Percentiles rank a stretch among this genome's conserved stretches.
Evolutionary conservation across 2,113 vertebrate genomes (phyloP).

Genomic region (Brachionichthys hirsutus): DNA sequence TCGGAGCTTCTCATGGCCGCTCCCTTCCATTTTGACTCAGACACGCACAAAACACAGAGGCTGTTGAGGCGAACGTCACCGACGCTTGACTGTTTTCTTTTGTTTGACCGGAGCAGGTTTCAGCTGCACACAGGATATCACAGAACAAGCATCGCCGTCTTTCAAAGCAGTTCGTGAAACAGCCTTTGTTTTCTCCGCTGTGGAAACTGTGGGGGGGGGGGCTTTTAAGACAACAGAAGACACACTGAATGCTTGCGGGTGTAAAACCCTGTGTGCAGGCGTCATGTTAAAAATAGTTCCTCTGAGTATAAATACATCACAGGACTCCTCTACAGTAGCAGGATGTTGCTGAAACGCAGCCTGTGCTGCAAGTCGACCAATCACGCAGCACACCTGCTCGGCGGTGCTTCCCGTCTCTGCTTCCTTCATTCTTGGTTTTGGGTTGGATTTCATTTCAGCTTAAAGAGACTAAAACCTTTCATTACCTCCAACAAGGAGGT

Average conservation of each 20-base stretch:
- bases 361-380: too few relatives aligned
- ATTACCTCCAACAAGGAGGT: too few relatives aligned
- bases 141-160: constrained; percentile 14
- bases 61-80: constrained; percentile 15
- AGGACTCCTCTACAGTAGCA: constrained; percentile 9
- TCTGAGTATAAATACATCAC: constrained; percentile 25
- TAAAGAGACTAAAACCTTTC: too few relatives aligned
- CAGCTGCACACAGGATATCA: constrained; percentile 8
- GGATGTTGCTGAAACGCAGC: background rate
- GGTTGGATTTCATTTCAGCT: too few relatives aligned
- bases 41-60: too few relatives aligned
- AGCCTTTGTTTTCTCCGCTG: background rate
- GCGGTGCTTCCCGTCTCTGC: too few relatives aligned
- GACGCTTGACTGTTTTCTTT: constrained; percentile 43
- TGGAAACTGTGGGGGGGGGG: constrained; percentile 1
- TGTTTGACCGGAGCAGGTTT: constrained; percentile 46
- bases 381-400: too few relatives aligned
- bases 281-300: constrained; percentile 26
- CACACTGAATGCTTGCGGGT: background rate
- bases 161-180: constrained; percentile 36
- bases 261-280: constrained; percentile 5
- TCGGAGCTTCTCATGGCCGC: constrained; percentile 40
- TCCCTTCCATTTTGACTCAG: background rate
- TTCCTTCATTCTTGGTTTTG: too few relatives aligned
- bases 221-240: constrained; percentile 24